Evolutionary conservation across 2,888 invertebrate species (phyloP).

Genomic region (Dynastes tityus): DNA sequence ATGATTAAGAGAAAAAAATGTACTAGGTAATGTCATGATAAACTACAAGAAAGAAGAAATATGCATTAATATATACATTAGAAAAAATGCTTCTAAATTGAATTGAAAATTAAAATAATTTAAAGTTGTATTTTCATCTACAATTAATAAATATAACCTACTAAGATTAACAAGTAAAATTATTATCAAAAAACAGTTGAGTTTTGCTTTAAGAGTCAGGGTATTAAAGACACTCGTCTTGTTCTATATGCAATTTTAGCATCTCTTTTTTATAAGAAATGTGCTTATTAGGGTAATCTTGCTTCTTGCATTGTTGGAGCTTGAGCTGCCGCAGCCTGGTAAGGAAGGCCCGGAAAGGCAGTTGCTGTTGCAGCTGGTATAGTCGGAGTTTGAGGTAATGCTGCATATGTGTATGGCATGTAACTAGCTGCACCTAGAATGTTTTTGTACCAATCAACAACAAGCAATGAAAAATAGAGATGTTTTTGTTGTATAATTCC

Average conservation of each 20-base stretch:
- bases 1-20: constrained; percentile 26
- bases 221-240: neutral
- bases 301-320: constrained; percentile 84
- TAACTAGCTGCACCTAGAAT: constrained; percentile 73
- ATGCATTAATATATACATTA: neutral
- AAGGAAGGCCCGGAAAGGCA: constrained; percentile 78
- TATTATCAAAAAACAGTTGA: constrained; percentile 5
- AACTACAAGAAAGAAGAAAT: neutral
- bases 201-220: neutral
- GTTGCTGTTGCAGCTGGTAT: constrained; percentile 72
- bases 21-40: neutral
- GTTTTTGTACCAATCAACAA: constrained; percentile 11
- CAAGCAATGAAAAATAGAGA: neutral
- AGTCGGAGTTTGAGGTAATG: constrained; percentile 77
- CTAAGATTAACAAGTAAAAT: constrained; percentile 14
- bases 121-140: neutral
- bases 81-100: neutral
- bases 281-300: constrained; percentile 77
- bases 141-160: neutral
- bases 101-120: neutral
- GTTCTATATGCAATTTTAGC: no score
- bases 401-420: constrained; percentile 82
- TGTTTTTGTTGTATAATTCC: neutral
- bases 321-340: constrained; percentile 75
- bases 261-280: neutral